phyloP scores from a whole-genome alignment of 1,140 invertebrate species.

The Ladona fulva region DNA sequence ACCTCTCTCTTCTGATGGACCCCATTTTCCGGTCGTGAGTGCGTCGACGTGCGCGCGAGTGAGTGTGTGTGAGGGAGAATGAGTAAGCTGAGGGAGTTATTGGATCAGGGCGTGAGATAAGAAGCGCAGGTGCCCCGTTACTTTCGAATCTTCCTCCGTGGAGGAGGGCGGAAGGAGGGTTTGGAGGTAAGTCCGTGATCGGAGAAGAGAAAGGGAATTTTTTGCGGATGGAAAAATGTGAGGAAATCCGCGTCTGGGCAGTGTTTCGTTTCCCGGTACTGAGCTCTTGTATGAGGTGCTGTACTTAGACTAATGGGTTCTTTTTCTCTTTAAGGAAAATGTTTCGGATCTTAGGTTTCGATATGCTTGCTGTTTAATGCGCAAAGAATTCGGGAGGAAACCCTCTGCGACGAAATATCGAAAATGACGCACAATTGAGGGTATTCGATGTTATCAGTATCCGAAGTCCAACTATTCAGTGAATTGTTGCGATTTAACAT shows the following conservation, averaged over 20 bases:
- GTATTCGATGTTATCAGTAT: too few relatives aligned
- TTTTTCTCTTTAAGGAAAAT: too few relatives aligned
- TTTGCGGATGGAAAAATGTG: background rate
- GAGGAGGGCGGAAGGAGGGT: background rate
- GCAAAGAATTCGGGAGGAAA: too few relatives aligned
- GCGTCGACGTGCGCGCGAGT: background rate
- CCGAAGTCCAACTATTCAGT: too few relatives aligned
- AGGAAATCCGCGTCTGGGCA: background rate
- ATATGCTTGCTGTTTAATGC: too few relatives aligned
- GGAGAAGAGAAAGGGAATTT: background rate
- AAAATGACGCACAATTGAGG: too few relatives aligned
- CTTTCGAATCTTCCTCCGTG: constrained; percentile 1
- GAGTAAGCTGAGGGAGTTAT: background rate
- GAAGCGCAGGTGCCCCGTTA: background rate
- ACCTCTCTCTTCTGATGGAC: background rate
- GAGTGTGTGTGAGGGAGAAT: background rate
- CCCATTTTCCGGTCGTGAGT: background rate
- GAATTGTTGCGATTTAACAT: too few relatives aligned
- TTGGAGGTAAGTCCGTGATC: background rate
- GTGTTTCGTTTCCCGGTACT: too few relatives aligned
- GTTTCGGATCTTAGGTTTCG: too few relatives aligned
- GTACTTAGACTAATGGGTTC: too few relatives aligned
- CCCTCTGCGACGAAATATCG: too few relatives aligned
- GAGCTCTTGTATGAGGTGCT: too few relatives aligned
- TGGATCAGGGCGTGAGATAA: constrained; percentile 7